Conservation (phyloP, 2,113 vertebrate genomes). For the Prionailurus viverrinus region DNA sequence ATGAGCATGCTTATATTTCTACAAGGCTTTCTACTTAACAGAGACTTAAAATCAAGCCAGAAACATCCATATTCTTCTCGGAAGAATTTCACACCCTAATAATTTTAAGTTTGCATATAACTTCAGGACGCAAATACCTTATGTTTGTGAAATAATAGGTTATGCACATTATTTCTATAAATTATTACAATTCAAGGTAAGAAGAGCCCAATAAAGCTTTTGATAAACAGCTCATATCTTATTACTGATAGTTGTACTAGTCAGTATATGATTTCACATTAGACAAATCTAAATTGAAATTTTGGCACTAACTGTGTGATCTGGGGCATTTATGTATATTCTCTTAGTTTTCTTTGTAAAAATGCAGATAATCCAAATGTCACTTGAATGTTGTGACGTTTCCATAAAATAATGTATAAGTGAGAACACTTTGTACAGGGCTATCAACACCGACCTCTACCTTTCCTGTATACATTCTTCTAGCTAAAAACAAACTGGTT, state of each 20-base stretch:
- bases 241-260: neutral
- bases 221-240: neutral
- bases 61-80: neutral
- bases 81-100: neutral
- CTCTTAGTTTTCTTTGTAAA: neutral
- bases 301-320: neutral
- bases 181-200: neutral
- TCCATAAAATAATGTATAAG: neutral
- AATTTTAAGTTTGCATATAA: neutral
- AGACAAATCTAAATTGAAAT: neutral
- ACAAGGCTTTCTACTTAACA: neutral
- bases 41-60: neutral
- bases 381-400: neutral
- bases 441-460: neutral
- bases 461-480: neutral
- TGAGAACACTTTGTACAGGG: neutral
- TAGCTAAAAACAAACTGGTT: neutral
- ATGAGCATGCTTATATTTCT: neutral
- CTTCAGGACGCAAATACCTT: neutral
- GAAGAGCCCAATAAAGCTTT: neutral
- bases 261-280: neutral
- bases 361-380: neutral
- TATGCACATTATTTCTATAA: neutral
- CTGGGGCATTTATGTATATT: neutral
- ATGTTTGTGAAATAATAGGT: neutral